Evolutionary conservation across 2,888 invertebrate genomes (phyloP), one percentile per base, ranked within the genome.

Genomic region (Aphodius sticticus): DNA sequence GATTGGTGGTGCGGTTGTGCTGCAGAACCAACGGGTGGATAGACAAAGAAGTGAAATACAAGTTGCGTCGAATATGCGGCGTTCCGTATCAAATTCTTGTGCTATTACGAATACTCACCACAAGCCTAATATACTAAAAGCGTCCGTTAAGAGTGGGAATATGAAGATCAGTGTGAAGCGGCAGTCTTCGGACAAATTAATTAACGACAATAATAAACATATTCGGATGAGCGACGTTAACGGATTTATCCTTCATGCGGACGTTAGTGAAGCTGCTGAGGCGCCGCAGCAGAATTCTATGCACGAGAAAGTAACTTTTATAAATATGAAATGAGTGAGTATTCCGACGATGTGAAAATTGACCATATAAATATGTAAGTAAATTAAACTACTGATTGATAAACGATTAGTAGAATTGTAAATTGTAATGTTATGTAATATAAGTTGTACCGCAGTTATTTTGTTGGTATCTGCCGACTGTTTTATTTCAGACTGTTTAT

Each of bases 1-100:
- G 85, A 90, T 92, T 71, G 92, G 92, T 76, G 90, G 91, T 82
- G 91, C 92, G 9, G 88, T 92, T 74, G 89, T 92, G 2, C 85
- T 92, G 83, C 91, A 92, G 75, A 88, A 87, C 82, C 88, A 87
- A 77, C 86, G 87, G 72, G 81, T 89, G 74, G 87, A 88, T 80
- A 85, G 85, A 72, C 88, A 89, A 81, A 84, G 87, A 78, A 87
- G 87, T 76, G 88, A 89, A 78, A 86, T 89, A 77, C 86, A 88
- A 79, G 84, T 85, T 83, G 86, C 87, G 36, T 86, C 87, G 15
- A 86, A 84, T 78, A 83, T 85, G 16, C 80, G 82, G 36, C 79
- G 79, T 38, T 77, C 80, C 16, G 76, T 80, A 15, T 74, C 78
- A 7, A 81, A 81, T 38, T 76, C 82, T 12, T 78, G 78, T 69